These are phyloP conservation scores for Anoura caudifer DNA, from an alignment of 2,113 vertebrate genomes.

Conservation along the genomic window DNA sequence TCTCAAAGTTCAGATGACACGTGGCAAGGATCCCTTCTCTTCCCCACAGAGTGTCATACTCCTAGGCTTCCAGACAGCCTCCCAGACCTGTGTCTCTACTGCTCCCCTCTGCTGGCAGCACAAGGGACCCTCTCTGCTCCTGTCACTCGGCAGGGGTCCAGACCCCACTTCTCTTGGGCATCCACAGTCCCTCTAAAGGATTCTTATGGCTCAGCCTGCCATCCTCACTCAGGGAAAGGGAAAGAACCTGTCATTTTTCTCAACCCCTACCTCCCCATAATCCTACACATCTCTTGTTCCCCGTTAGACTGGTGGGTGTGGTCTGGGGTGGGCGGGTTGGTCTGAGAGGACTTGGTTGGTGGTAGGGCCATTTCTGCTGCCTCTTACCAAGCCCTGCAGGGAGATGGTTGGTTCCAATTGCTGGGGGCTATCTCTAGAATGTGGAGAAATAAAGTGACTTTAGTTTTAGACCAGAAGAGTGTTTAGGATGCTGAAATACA, in stretches of 20 bases:
- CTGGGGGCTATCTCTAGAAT: neutral
- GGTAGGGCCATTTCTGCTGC: neutral
- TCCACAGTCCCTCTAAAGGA: neutral
- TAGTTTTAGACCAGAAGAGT: neutral
- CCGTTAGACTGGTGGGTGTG: neutral
- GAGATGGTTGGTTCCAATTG: neutral
- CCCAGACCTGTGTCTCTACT: too few species aligned
- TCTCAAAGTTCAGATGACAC: neutral
- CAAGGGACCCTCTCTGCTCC: rapidly evolving
- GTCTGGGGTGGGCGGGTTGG: neutral
- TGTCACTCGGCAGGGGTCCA: neutral
- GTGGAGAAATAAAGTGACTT: neutral
- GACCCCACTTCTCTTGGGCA: neutral
- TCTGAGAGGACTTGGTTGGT: neutral
- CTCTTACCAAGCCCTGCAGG: neutral
- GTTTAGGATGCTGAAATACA: neutral
- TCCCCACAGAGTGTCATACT: rapidly evolving
- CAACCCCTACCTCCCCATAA: neutral
- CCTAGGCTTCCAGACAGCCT: neutral
- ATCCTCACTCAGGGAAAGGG: neutral
- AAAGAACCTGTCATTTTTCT: neutral
- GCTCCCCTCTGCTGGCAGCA: neutral
- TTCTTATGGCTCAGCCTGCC: neutral
- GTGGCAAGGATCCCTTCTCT: too few species aligned
- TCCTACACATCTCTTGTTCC: neutral